These are phyloP conservation scores for Brachypteracias leptosomus DNA, from an alignment of 2,113 vertebrate genomes.

Conservation along the genomic window DNA sequence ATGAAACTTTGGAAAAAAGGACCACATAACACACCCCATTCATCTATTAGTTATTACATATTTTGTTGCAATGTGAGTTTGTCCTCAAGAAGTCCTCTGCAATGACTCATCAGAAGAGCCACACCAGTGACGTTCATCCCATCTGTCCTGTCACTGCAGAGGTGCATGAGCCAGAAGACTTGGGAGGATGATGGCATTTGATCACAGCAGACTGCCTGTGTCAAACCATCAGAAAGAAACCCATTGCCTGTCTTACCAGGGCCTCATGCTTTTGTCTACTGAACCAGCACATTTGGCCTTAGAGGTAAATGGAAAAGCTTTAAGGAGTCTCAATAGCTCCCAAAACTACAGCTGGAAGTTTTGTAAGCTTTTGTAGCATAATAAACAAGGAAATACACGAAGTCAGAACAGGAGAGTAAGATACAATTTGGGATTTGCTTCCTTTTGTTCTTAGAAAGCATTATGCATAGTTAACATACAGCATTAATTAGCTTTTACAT, in stretches of 20 bases:
- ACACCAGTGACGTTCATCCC: background rate
- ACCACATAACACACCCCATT: background rate
- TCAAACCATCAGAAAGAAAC: background rate
- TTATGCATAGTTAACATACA: background rate
- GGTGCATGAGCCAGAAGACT: background rate
- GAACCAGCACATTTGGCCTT: background rate
- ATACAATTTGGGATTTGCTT: background rate
- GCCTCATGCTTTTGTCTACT: background rate
- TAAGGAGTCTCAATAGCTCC: background rate
- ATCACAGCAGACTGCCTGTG: background rate
- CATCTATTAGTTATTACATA: background rate
- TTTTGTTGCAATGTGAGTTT: background rate
- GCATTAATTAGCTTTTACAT: background rate
- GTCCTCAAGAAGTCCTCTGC: background rate
- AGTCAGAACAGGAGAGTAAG: background rate
- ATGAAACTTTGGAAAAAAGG: background rate
- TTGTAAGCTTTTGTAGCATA: background rate
- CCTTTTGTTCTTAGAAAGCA: slow-evolving; percentile 11
- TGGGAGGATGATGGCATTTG: background rate
- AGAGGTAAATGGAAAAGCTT: background rate
- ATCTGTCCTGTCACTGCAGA: background rate
- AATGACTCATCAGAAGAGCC: background rate
- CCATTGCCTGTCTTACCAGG: background rate
- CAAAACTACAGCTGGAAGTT: background rate
- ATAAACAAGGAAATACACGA: background rate